phyloP scores from a whole-genome alignment of 37 sponge, comb jelly and placozoan species.

The Aplysina aerophoba region DNA sequence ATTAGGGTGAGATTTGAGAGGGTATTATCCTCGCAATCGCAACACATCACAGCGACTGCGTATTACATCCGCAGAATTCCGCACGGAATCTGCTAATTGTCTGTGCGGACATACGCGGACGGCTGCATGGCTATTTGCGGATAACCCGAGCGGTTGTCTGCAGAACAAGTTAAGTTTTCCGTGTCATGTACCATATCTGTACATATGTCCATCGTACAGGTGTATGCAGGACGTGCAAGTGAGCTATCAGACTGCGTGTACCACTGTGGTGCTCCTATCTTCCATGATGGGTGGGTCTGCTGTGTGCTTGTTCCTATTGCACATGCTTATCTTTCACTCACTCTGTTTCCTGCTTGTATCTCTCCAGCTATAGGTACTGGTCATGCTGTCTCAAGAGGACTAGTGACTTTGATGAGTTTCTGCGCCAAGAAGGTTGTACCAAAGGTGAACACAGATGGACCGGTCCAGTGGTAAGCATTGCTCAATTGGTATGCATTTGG shows the following conservation, averaged over 20 bases:
- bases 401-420: constrained; percentile 90
- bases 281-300: constrained; percentile 93
- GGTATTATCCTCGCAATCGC: too few relatives aligned
- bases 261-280: constrained; percentile 90
- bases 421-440: constrained; percentile 85
- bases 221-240: constrained; percentile 51
- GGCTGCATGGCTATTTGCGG: too few relatives aligned
- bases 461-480: not conserved
- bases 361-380: constrained; percentile 89
- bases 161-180: too few relatives aligned
- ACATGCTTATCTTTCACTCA: not conserved
- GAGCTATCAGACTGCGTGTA: constrained; percentile 63
- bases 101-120: too few relatives aligned
- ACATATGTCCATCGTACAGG: constrained; percentile 26
- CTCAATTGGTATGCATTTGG: not conserved
- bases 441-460: constrained; percentile 86
- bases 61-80: too few relatives aligned
- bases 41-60: too few relatives aligned
- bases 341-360: not conserved
- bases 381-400: constrained; percentile 89
- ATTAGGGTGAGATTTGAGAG: too few relatives aligned
- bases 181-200: not conserved
- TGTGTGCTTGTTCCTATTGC: not conserved
- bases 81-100: too few relatives aligned
- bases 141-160: too few relatives aligned